Evolutionary conservation across 2,797 vertebrate species (phyloP).

Genomic region (Ispidina picta): DNA sequence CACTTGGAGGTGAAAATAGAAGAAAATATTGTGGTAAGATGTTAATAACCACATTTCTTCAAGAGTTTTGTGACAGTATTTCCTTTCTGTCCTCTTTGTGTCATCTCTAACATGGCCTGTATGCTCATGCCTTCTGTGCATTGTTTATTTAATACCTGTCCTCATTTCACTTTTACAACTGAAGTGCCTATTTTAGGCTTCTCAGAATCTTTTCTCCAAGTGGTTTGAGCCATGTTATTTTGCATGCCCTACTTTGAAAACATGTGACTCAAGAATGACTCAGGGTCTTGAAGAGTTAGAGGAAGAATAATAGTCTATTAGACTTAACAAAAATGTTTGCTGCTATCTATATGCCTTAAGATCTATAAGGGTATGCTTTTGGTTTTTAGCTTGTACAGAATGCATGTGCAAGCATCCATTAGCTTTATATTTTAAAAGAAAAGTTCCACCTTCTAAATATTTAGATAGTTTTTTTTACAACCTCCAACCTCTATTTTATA

Average conservation of each 20-base stretch:
- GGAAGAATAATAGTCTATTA: neutral
- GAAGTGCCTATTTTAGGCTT: slow-evolving; percentile 10
- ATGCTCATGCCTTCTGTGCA: neutral
- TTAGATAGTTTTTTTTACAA: neutral
- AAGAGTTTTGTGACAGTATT: neutral
- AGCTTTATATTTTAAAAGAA: neutral
- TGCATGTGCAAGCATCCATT: neutral
- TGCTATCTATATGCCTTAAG: neutral
- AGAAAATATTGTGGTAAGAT: neutral
- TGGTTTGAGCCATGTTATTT: neutral
- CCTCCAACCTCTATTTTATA: neutral
- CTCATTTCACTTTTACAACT: neutral
- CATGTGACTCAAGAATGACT: neutral
- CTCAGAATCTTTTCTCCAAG: neutral
- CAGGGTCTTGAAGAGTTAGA: neutral
- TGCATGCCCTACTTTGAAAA: slow-evolving; percentile 22
- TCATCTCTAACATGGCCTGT: neutral
- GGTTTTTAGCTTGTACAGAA: neutral
- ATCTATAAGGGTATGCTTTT: neutral
- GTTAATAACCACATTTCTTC: neutral
- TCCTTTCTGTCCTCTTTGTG: slow-evolving; percentile 24
- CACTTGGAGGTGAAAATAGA: neutral
- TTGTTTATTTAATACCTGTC: slow-evolving; percentile 52
- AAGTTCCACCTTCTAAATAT: neutral
- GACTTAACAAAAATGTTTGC: neutral